Evolutionary conservation across 2,888 invertebrate species (phyloP), one percentile per base, ranked within the genome.

Genomic region (Agrochola lychnidis): DNA sequence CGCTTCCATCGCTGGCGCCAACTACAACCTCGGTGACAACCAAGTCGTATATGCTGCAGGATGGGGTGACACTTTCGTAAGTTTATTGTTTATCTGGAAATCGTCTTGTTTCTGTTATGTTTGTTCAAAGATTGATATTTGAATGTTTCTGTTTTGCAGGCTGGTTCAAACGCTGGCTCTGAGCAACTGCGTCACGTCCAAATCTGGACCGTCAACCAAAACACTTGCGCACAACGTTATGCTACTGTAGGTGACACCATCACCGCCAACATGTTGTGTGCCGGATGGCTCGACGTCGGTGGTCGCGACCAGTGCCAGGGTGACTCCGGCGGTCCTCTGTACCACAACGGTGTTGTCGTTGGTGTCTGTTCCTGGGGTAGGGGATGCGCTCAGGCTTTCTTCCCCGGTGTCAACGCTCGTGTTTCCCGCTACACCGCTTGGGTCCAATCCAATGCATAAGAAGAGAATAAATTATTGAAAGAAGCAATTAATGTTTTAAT

Each of bases 271-370:
- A 86, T 93, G 91, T 82, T 91, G 87, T 79, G 89, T 81, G 53
- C 90, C 84, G 79, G 89, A 72, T 66, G 90, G 89, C 63, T 90
- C 77, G 91, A 92, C 0, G 94, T 53, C 53, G 53, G 94, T 9
- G 94, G 95, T 48, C 93, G 94, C 42, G 95, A 93, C 79, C 93
- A 94, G 89, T 95, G 95, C 90, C 90, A 90, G 73, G 93, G 93
- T 3, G 95, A 94, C 85, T 92, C 92, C 45, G 95, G 95, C 2
- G 93, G 95, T 56, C 94, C 95, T 51, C 91, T 94, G 12, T 88
- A 92, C 83, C 94, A 95, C 88, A 92, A 93, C 75, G 78, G 80
- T 5, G 78, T 92, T 4, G 86, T 94, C 9, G 91, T 93, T 12
- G 93, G 93, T 64, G 86, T 93, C 59, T 87, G 88, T 79, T 94